Base-by-base conservation (phyloP, 2,888 invertebrate species). In the Taphrorychus bicolor region DNA sequence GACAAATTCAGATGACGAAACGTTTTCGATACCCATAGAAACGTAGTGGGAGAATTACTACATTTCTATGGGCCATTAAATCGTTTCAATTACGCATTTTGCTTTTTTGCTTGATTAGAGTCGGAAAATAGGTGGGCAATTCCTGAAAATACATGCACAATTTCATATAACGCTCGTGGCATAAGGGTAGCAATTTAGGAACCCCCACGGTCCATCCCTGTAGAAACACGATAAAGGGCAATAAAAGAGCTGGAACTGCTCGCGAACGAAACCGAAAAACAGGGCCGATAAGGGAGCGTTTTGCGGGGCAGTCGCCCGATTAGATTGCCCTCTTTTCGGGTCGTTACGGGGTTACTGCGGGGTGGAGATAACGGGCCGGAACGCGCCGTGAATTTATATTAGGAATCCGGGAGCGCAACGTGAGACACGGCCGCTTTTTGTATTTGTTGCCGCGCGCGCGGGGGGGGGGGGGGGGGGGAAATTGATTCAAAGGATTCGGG, bases 381-480 rank as follows among this genome's bases (percentile, higher is more conserved):
- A 80, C 79, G 73, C 77, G 75, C 76, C 73, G 73, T 76, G 79
- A 79, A 80, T 80, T 79, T 77, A 77, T 77, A 77, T 77, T 76
- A 76, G 74, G 51, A 65, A 59, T 49, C 59, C 71, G 63, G 56
- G 45, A 51, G 69, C 62, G 62, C 59, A 66, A 69, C 56, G 58
- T 41, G 69, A 60, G 60, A 64, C 48, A 54, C 59, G 41, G 42
- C 42, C 42, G 52, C 32, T 59, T 59, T 65, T 59, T 62, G 17
- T 58, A 56, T 54, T 45, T 42, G 41, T 51, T 54, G 21, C 24
- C 54, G 42, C 22, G 17, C 5, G n/a, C 9, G 3, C n/a, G 14
- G 18, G 5, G 19, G 22, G 51, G n/a, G n/a, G n/a, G n/a, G n/a
- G n/a, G 32, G 45, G 59, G 52, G 42, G 54, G 23, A 60, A 60